Evolutionary conservation across 2,888 invertebrate genomes (phyloP).

Genomic region (Scelioninae gen. 1): DNA sequence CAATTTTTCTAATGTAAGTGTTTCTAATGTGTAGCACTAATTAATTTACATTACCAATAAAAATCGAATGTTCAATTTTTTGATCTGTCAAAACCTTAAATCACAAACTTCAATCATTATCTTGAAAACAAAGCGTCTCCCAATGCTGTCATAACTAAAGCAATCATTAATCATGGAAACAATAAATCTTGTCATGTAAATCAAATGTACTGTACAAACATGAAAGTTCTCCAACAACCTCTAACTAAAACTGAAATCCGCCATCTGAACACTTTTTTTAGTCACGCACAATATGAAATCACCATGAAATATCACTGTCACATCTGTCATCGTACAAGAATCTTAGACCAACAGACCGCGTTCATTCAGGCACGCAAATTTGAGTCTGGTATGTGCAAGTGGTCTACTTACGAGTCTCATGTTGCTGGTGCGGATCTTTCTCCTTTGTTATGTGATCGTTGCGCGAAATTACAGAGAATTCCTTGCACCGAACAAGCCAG

Average conservation of each 20-base stretch:
- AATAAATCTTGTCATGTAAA: background rate
- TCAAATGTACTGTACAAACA: background rate
- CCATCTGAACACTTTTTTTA: slow-evolving; percentile 1
- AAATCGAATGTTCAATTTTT: no score
- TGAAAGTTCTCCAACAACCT: background rate
- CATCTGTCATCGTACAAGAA: background rate
- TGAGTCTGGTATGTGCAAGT: background rate
- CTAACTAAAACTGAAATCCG: slow-evolving; percentile 12
- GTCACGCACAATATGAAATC: slow-evolving; percentile 17
- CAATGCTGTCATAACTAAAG: background rate
- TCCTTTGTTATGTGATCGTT: slow-evolving; percentile 53
- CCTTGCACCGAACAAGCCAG: slow-evolving; percentile 68
- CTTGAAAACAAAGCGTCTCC: no score
- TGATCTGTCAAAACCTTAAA: no score
- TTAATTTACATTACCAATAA: no score
- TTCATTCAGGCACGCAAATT: background rate
- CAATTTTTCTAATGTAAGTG: no score
- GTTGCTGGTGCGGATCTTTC: slow-evolving; percentile 54
- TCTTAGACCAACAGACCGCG: background rate
- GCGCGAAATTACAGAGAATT: slow-evolving; percentile 66
- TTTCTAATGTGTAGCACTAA: no score
- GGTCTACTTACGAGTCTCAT: slow-evolving; percentile 70
- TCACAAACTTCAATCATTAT: no score
- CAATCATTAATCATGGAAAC: background rate
- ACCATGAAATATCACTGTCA: slow-evolving; percentile 7